Conservation (phyloP, 2,113 vertebrate genomes). For the Zosterops hypoxanthus region DNA sequence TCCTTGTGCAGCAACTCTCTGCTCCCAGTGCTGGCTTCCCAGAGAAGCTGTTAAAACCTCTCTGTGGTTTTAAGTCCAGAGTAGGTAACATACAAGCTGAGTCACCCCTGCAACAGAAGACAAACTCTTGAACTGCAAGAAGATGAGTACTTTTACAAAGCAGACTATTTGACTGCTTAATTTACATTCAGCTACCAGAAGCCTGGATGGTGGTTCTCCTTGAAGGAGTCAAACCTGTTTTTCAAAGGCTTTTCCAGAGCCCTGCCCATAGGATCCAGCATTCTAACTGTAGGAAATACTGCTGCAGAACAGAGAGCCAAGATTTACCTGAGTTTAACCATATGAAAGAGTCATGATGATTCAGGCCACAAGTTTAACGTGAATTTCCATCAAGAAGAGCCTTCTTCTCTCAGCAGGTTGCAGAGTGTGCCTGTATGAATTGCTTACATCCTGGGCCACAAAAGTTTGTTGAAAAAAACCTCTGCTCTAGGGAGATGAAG, state of each 20-base stretch:
- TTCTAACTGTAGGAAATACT: not conserved
- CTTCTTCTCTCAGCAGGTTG: not conserved
- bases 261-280: not conserved
- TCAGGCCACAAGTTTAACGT: not conserved
- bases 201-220: not conserved
- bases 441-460: not conserved
- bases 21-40: not conserved
- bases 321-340: not conserved
- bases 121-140: not conserved
- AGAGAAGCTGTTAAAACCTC: not conserved
- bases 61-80: not conserved
- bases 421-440: not conserved
- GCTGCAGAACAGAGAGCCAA: not conserved
- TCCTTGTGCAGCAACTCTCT: not conserved
- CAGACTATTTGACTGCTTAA: not conserved
- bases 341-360: not conserved
- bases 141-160: not conserved
- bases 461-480: not conserved
- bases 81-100: not conserved
- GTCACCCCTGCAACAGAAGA: not conserved
- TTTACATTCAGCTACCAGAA: not conserved
- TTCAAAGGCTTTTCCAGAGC: slow-evolving; percentile 21
- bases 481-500: not conserved
- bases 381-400: not conserved
- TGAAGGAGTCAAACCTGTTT: slow-evolving; percentile 54